Base-by-base conservation (phyloP, 1,140 invertebrate species). In the Tetramorium parvispinum region DNA sequence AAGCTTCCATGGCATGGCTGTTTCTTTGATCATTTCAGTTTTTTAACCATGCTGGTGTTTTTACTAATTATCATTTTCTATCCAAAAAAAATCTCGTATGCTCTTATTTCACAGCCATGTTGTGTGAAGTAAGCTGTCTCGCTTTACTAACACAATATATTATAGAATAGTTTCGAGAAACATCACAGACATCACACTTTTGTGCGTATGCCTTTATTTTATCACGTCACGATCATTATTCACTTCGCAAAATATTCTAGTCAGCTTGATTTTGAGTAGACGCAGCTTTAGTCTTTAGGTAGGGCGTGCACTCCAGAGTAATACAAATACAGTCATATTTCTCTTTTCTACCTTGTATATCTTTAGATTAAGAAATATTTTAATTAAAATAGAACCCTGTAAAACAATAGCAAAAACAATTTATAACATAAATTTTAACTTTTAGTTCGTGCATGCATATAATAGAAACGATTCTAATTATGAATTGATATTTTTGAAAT, bases 1-100 rank as follows among this genome's bases (percentile, higher is more conserved):
- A 95, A 95, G 94, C 93, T 95, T 94, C 95, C 93, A 95, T 94
- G 92, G 95, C 94, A 95, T 95, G 94, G 94, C 94, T 95, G 95
- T 94, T 94, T 92, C 92, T 78, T 79, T 83, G 89, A 85, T 70
- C 46, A 85, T 65, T 88, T 88, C 16, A 66, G 49, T 87, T 92
- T 91, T 89, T 91, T 91, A 71, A 90, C 92, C 70, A 87, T 66
- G 51, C 43, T 85, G 78, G 85, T 91, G 91, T 94, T 88, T 85
- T 91, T 92, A 94, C 93, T 94, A 94, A 94, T 94, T 89, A 70
- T 92, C 85, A 82, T 66, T 87, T 83, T 61, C 61, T 66, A 78
- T 57, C 75, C 70, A 82, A 55, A 65, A 65, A 70, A 65, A 32
- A 32, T 32, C 32, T 71, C 70, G 73, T 89, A 86, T 83, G 71